These are phyloP conservation scores for Apodemia mormo DNA, from an alignment of 2,888 invertebrate genomes.

Conservation along the genomic window DNA sequence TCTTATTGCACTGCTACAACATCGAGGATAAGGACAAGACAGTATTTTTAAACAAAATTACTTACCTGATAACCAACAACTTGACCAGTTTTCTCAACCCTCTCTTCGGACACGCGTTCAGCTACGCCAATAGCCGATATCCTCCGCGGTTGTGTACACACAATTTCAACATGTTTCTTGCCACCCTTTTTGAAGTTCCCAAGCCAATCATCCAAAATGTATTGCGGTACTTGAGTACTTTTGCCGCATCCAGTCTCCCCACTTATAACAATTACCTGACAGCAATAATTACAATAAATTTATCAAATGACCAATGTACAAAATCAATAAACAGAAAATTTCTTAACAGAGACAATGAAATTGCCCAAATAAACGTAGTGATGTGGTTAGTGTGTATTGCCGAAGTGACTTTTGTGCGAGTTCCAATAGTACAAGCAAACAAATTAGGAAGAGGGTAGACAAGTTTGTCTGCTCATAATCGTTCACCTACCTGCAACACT, in stretches of 20 bases:
- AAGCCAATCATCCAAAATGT: slow-evolving; percentile 93
- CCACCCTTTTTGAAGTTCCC: slow-evolving; percentile 76
- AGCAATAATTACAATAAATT: neutral
- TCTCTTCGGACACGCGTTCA: slow-evolving; percentile 93
- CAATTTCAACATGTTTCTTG: slow-evolving; percentile 88
- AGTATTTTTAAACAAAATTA: neutral
- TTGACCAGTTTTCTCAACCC: slow-evolving; percentile 89
- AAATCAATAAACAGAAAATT: no score
- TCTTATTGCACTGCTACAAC: neutral
- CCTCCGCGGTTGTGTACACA: slow-evolving; percentile 95
- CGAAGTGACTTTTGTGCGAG: no score
- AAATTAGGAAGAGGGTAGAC: no score
- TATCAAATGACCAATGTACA: no score
- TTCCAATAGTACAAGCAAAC: no score
- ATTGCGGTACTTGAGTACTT: slow-evolving; percentile 96
- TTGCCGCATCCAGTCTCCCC: slow-evolving; percentile 94
- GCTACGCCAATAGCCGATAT: slow-evolving; percentile 96
- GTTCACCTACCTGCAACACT: no score
- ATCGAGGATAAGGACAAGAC: neutral
- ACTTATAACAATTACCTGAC: slow-evolving; percentile 86
- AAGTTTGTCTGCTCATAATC: no score
- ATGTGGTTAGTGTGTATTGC: no score
- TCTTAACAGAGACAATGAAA: no score
- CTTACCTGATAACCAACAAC: slow-evolving; percentile 88
- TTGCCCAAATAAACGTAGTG: no score